Percentiles rank a stretch among this genome's conserved stretches.
Evolutionary conservation across 2,797 vertebrate species (phyloP).

Genomic region (Dendrocincla fuliginosa): DNA sequence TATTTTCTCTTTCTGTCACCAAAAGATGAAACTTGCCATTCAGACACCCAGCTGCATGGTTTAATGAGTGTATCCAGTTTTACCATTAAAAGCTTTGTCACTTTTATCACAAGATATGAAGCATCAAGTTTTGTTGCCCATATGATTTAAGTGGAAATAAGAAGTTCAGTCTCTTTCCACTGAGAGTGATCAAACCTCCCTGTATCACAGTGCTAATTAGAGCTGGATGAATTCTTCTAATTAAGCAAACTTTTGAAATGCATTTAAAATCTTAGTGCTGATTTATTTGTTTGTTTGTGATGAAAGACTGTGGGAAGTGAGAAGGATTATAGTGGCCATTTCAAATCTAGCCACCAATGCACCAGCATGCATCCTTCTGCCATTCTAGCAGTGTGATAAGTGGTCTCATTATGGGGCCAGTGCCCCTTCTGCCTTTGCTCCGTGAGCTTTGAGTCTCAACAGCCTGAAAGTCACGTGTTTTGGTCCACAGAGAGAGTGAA

Average conservation of each 20-base stretch:
- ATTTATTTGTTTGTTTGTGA: background rate
- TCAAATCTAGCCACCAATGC: background rate
- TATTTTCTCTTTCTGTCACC: background rate
- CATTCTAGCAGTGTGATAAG: accelerated
- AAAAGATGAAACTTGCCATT: background rate
- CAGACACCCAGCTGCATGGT: background rate
- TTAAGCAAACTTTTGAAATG: background rate
- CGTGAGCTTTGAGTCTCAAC: background rate
- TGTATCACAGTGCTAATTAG: background rate
- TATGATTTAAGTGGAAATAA: background rate
- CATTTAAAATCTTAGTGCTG: background rate
- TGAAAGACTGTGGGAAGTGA: background rate
- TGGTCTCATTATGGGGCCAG: background rate
- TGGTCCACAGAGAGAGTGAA: background rate
- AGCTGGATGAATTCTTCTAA: background rate
- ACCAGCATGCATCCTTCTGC: background rate
- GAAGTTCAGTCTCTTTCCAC: background rate
- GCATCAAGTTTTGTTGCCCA: background rate
- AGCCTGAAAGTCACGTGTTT: background rate
- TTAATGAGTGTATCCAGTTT: background rate
- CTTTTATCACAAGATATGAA: background rate
- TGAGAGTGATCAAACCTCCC: background rate
- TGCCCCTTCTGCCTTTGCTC: background rate
- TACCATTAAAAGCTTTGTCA: background rate
- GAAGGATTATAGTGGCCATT: background rate